Conservation (phyloP, 2,113 vertebrate genomes). For the Pterophyllum scalare region DNA sequence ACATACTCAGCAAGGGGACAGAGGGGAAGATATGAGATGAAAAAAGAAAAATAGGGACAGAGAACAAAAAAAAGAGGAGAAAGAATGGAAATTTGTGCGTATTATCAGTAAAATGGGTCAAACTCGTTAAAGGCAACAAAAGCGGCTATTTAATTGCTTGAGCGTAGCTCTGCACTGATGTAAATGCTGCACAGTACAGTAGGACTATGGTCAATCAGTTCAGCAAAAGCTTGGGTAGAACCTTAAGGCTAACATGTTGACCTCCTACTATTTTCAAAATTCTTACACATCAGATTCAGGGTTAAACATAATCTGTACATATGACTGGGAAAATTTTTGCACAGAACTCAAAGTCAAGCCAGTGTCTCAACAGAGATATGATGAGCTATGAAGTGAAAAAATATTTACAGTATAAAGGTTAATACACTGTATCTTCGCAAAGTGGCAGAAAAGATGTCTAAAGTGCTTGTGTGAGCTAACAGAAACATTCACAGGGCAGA, state of each 20-base stretch:
- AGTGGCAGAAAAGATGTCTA: neutral
- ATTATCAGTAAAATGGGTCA: slow-evolving; percentile 64
- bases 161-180: slow-evolving; percentile 15
- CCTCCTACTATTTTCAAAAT: neutral
- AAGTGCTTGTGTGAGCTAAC: neutral
- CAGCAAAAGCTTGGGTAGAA: slow-evolving; percentile 22
- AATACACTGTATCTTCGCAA: neutral
- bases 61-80: slow-evolving; percentile 1
- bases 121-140: slow-evolving; percentile 70
- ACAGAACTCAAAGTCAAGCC: neutral
- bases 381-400: neutral
- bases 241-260: slow-evolving; percentile 6
- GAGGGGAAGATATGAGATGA: neutral
- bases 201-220: neutral
- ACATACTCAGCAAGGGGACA: slow-evolving; percentile 8
- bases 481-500: neutral
- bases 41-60: neutral
- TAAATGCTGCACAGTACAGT: neutral
- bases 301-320: neutral
- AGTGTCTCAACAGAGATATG: neutral
- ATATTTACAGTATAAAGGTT: neutral
- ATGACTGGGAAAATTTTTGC: neutral
- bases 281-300: neutral
- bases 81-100: slow-evolving; percentile 38
- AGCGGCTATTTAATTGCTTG: slow-evolving; percentile 48